Evolutionary conservation across 2,113 vertebrate genomes (phyloP).

Genomic region (Festucalex cinctus): DNA sequence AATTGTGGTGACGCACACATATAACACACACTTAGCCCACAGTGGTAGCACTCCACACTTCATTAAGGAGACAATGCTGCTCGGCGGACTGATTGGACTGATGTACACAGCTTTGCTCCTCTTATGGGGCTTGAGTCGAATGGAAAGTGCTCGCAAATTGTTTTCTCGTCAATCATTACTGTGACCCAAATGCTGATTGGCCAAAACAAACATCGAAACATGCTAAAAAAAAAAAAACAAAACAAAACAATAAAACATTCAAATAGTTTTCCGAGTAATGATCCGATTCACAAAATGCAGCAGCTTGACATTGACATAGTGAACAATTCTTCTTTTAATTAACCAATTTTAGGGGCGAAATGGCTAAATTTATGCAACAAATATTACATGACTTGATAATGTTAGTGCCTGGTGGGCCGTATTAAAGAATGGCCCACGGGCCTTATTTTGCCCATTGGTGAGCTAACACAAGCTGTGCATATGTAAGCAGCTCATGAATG

Average conservation of each 20-base stretch:
- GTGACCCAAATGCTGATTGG: constrained; percentile 10
- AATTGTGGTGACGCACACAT: constrained; percentile 49
- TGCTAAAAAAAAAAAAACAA: background rate
- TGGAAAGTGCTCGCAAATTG: constrained; percentile 31
- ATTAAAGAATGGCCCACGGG: background rate
- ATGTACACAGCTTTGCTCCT: constrained; percentile 19
- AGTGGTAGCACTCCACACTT: constrained; percentile 54
- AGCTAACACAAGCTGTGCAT: background rate
- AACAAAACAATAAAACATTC: background rate
- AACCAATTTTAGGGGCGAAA: too few species aligned
- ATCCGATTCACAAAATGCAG: too few species aligned
- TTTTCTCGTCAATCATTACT: constrained; percentile 22
- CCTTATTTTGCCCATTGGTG: background rate
- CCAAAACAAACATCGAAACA: background rate
- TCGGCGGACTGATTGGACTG: constrained; percentile 46
- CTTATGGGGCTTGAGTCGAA: background rate
- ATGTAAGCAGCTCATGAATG: background rate
- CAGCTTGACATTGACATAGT: too few species aligned
- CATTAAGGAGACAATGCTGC: constrained; percentile 62
- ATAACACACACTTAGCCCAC: constrained; percentile 30
- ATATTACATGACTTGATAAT: background rate
- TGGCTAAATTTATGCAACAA: background rate
- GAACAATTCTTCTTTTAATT: too few species aligned
- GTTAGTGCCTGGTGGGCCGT: background rate
- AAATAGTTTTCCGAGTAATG: too few species aligned